Evolutionary conservation across 2,797 vertebrate species (phyloP).

Genomic region (Anas bernieri): DNA sequence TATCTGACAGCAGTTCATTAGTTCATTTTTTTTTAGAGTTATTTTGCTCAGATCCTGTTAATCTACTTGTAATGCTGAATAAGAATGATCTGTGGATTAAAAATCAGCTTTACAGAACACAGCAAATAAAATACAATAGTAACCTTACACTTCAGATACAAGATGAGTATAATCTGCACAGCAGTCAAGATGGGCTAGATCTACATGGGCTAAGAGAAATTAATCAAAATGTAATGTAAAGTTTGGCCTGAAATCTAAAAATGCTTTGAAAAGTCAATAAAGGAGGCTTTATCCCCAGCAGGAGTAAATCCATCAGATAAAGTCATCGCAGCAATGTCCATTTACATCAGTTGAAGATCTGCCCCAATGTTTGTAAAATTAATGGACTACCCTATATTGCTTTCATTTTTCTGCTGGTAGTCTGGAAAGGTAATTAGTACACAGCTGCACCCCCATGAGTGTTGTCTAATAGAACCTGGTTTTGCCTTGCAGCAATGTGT

Average conservation of each 20-base stretch:
- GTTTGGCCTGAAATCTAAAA: constrained; percentile 42
- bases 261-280: constrained; percentile 40
- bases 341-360: neutral
- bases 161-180: constrained; percentile 54
- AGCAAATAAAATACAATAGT: constrained; percentile 41
- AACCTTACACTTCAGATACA: constrained; percentile 51
- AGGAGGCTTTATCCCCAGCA: neutral
- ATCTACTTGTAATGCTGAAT: constrained; percentile 63
- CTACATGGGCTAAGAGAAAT: constrained; percentile 66
- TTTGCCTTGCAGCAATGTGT: neutral
- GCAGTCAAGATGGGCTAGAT: constrained; percentile 62
- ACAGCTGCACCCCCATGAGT: constrained; percentile 21
- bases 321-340: neutral
- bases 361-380: neutral
- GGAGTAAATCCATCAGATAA: constrained; percentile 25
- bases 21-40: constrained; percentile 51
- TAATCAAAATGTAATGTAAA: constrained; percentile 67
- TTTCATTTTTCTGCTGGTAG: constrained; percentile 28
- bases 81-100: constrained; percentile 65
- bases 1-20: constrained; percentile 15
- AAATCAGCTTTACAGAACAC: constrained; percentile 42
- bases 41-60: constrained; percentile 65
- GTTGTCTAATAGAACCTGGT: neutral
- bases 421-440: constrained; percentile 26
- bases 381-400: constrained; percentile 17